phyloP scores from a whole-genome alignment of 1,140 invertebrate genomes.

The Neoseiulus cucumeris region DNA sequence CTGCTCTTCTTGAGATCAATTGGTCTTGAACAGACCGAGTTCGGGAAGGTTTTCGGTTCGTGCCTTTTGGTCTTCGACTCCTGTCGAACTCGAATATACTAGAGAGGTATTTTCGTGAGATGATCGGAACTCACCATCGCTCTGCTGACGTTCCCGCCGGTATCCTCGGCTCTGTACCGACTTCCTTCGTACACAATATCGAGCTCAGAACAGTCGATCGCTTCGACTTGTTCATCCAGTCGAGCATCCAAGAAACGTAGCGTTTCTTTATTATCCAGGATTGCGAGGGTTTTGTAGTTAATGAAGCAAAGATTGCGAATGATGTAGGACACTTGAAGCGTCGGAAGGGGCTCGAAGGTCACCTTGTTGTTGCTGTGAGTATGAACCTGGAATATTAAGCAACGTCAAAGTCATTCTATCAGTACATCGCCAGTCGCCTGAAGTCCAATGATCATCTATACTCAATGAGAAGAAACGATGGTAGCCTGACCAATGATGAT shows the following conservation, averaged over 20 bases:
- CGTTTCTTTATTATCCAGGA: conserved; percentile 17
- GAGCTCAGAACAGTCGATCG: neutral
- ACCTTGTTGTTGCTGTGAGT: conserved; percentile 31
- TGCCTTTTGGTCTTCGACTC: no score
- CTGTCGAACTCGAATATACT: no score
- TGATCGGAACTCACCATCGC: conserved; percentile 36
- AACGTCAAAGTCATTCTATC: conserved; percentile 14
- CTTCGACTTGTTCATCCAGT: conserved; percentile 5
- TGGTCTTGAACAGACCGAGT: no score
- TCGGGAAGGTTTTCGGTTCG: no score
- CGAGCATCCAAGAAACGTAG: conserved; percentile 12
- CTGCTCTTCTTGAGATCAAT: no score
- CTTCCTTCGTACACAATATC: conserved; percentile 53
- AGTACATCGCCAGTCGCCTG: no score
- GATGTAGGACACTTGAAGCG: conserved; percentile 43
- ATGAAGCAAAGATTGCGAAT: conserved; percentile 33
- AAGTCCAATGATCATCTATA: no score
- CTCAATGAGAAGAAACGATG: no score
- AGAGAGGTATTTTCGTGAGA: no score
- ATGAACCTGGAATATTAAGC: conserved; percentile 24
- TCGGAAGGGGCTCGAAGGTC: conserved; percentile 41
- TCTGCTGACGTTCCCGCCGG: conserved; percentile 50
- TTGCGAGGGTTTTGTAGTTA: conserved; percentile 14
- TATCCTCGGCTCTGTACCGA: conserved; percentile 66
- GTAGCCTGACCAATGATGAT: no score